These are phyloP conservation scores for Arothron firmamentum DNA, from an alignment of 2,113 vertebrate species.

Conservation along the genomic window DNA sequence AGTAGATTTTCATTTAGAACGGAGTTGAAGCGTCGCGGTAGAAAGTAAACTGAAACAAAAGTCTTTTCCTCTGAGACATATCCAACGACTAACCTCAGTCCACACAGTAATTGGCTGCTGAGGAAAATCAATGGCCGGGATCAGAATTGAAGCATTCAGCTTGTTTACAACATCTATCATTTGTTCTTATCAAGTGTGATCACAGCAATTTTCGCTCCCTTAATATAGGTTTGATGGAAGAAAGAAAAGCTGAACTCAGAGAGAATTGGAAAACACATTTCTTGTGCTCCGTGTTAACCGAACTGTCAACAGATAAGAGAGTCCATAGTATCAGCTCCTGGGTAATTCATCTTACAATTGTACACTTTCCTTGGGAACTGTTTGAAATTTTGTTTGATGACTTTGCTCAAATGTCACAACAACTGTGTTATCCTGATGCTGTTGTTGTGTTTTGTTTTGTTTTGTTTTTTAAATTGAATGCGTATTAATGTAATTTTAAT, in stretches of 20 bases:
- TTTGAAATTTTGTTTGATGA: slow-evolving; percentile 87
- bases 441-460: not conserved
- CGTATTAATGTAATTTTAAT: not conserved
- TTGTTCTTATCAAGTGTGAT: slow-evolving; percentile 72
- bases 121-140: slow-evolving; percentile 64
- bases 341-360: slow-evolving; percentile 79
- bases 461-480: too few species aligned
- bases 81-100: slow-evolving; percentile 50
- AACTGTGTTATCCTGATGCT: slow-evolving; percentile 53
- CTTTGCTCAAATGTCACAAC: slow-evolving; percentile 82
- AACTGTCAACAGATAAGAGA: slow-evolving; percentile 79
- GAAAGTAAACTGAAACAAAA: slow-evolving; percentile 13
- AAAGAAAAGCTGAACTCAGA: slow-evolving; percentile 74
- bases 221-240: slow-evolving; percentile 75
- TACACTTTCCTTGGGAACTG: slow-evolving; percentile 79
- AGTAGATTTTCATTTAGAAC: slow-evolving; percentile 11
- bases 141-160: slow-evolving; percentile 70
- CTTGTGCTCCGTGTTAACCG: slow-evolving; percentile 72
- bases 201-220: slow-evolving; percentile 67
- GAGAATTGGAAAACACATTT: slow-evolving; percentile 78
- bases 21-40: not conserved
- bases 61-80: slow-evolving; percentile 21
- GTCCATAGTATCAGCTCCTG: slow-evolving; percentile 73
- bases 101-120: slow-evolving; percentile 57
- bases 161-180: slow-evolving; percentile 73